phyloP scores from a whole-genome alignment of 1,140 invertebrate species.

The Pseudomyrmex gracilis region DNA sequence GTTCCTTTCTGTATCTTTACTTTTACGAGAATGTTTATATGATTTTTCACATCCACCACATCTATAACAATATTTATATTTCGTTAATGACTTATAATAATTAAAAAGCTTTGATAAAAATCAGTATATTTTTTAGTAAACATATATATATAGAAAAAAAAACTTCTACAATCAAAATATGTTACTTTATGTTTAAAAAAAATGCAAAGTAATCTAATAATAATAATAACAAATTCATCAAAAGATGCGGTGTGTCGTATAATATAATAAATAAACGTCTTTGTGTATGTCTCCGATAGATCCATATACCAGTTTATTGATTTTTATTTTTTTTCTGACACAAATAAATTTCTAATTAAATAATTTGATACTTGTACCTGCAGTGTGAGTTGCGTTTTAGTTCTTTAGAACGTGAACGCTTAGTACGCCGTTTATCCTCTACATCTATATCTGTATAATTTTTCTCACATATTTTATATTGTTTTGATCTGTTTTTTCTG shows the following conservation, averaged over 20 bases:
- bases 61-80: conserved; percentile 45
- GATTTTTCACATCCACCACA: conserved; percentile 35
- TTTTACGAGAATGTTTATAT: conserved; percentile 55
- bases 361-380: conserved; percentile 34
- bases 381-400: conserved; percentile 41
- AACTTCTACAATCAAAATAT: too few relatives aligned
- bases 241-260: too few relatives aligned
- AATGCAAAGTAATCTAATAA: too few relatives aligned
- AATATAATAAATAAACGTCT: too few relatives aligned
- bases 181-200: too few relatives aligned
- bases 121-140: background rate
- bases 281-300: too few relatives aligned
- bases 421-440: background rate
- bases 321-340: too few relatives aligned
- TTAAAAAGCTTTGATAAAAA: background rate
- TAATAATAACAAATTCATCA: too few relatives aligned
- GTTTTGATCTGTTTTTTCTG: conserved; percentile 16
- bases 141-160: too few relatives aligned
- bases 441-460: conserved; percentile 36
- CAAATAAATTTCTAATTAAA: background rate
- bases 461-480: conserved; percentile 19
- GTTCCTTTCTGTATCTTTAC: conserved; percentile 47
- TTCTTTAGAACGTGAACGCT: conserved; percentile 60
- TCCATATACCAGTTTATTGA: too few relatives aligned
- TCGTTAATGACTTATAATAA: conserved; percentile 1